Evolutionary conservation across 2,888 invertebrate species (phyloP), one percentile per base, ranked within the genome.

Genomic region (Acleris emargana): DNA sequence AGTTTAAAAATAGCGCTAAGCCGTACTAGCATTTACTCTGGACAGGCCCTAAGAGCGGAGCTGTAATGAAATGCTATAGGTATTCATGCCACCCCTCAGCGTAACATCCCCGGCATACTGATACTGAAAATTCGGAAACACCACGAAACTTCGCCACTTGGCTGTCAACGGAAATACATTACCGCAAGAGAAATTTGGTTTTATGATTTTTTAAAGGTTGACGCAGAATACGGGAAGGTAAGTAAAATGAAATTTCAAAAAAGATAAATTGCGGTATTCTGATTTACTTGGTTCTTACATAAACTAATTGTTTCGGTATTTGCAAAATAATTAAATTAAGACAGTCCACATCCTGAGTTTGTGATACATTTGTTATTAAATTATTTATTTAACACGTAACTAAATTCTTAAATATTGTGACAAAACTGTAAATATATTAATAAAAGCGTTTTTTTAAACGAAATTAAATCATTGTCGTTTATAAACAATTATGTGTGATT

Each of bases 31-130:
- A 0, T 3, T 18, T 22, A 18, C 42, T n/a, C 43, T 18, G 16
- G 7, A 54, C 42, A 32, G 9, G 47, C 60, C 60, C 64, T 55
- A 49, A 52, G 47, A 38, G 38, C 28, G 28, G 38, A 54, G 42
- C 54, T 32, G 60, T 64, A 64, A 64, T 64, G 64, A 64, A 64
- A 64, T 60, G 60, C 64, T 60, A 64, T 64, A 64, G 60, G 64
- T 64, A 64, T 64, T 64, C 64, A 60, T 64, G 64, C 59, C 64
- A 54, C 64, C 64, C 57, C 45, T 64, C 64, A 25, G 32, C 64
- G 55, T 50, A 51, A 64, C 64, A 55, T 55, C 55, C 53, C 32
- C 50, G 50, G 64, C 59, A 64, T 64, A 64, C 64, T 64, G 64
- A 64, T 64, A 64, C 64, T 64, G 55, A 50, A 55, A 50, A 64